Evolutionary conservation across 2,113 vertebrate species (phyloP), one percentile per base, ranked within the genome.

Genomic region (Apus apus): DNA sequence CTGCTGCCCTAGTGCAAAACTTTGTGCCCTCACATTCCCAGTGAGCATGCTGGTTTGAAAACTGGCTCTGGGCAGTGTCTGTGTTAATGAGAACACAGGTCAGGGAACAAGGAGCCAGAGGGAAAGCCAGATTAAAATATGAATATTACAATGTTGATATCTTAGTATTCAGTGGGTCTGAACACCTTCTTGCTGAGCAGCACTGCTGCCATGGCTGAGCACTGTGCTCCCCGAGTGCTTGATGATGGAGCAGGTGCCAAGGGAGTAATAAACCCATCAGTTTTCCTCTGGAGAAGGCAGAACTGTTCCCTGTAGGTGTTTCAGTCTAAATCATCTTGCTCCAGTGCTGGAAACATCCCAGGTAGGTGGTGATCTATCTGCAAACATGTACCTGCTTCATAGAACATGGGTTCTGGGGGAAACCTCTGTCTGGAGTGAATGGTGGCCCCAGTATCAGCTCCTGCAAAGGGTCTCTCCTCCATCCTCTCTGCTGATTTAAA

Each of bases 131-230:
- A 38, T 38, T 38, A 38, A 38, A 38, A 2, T 19, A 5, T n/a
- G 50, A 27, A 72, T 57, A 16, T 45, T 23, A 18, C n/a, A 74
- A 15, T 27, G 14, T 45, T 23, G 18, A 40, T 68, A 15, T 22
- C 11, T 43, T 51, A 45, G 45, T 36, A 25, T 34, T 20, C 38
- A n/a, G 9, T 27, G 78, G 23, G 19, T 22, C 65, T 60, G 78
- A n/a, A 5, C 89, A 22, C 36, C n/a, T 70, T 9, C 56, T 15
- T 9, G 26, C 46, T 19, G 30, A 83, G 43, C 4, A 6, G 8
- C 9, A 3, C 72, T 81, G 10, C 32, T 13, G 1, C 2, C 0
- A 8, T 64, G 36, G 29, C 11, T 40, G 7, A 13, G 15, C 0
- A 3, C 50, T 80, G 60, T 34, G 73, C 60, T 79, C 72, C 71